Evolutionary conservation across 2,888 invertebrate species (phyloP).

Genomic region (Empis stercorea): DNA sequence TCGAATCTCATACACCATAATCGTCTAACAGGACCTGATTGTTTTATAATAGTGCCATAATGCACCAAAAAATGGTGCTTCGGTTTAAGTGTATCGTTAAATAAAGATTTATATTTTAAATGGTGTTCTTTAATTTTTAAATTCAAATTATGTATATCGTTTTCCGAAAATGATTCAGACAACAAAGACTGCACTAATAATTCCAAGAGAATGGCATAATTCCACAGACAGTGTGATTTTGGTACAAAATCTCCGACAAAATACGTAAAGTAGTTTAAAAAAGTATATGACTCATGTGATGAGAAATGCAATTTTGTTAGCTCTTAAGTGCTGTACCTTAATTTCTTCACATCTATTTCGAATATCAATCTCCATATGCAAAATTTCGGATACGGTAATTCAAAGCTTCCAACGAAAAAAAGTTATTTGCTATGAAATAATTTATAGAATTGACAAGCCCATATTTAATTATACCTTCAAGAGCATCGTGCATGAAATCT

Average conservation of each 20-base stretch:
- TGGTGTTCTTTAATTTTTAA: conserved; percentile 3
- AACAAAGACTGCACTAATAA: conserved; percentile 5
- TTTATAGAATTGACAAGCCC: conserved; percentile 3
- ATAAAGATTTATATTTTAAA: not conserved
- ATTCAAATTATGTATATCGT: not conserved
- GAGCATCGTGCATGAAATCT: conserved; percentile 7
- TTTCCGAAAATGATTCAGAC: not conserved
- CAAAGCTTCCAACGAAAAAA: conserved; percentile 7
- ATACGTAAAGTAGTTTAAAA: conserved; percentile 11
- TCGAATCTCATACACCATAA: conserved; percentile 6
- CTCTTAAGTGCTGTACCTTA: conserved; percentile 6
- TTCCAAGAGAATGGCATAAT: conserved; percentile 5
- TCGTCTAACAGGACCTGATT: conserved; percentile 1
- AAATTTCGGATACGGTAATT: conserved; percentile 7
- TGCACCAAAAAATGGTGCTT: conserved; percentile 3
- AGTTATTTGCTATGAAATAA: conserved; percentile 6
- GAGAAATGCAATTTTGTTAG: conserved; percentile 7
- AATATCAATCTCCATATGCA: conserved; percentile 6
- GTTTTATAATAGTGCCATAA: conserved; percentile 3
- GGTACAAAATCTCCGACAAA: conserved; percentile 13
- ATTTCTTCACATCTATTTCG: conserved; percentile 5
- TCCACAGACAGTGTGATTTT: conserved; percentile 7
- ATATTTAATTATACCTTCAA: conserved; percentile 9
- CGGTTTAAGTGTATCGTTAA: conserved; percentile 4
- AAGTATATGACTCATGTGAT: conserved; percentile 13